phyloP scores from a whole-genome alignment of 2,888 invertebrate species.

The Acrobeloides nanus region DNA sequence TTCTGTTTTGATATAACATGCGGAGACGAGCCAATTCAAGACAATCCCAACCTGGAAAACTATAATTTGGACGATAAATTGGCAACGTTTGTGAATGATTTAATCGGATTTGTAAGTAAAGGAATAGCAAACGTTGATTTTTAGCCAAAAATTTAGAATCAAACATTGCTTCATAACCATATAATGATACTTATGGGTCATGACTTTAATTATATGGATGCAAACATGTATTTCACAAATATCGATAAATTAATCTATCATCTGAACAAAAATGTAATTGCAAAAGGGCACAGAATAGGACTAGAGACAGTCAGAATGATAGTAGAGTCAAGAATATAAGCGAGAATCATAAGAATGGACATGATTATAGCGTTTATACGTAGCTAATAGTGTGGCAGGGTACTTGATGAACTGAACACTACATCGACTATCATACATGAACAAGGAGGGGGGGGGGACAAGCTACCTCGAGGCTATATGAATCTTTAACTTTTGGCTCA shows the following conservation, averaged over 20 bases:
- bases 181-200: slow-evolving; percentile 78
- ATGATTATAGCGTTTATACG: too few relatives aligned
- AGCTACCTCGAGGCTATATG: too few relatives aligned
- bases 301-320: too few relatives aligned
- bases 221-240: slow-evolving; percentile 72
- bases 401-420: too few relatives aligned
- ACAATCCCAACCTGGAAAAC: slow-evolving; percentile 56
- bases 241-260: slow-evolving; percentile 78
- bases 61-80: slow-evolving; percentile 60
- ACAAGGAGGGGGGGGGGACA: too few relatives aligned
- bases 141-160: slow-evolving; percentile 57
- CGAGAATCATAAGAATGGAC: too few relatives aligned
- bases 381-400: too few relatives aligned
- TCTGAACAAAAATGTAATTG: slow-evolving; percentile 58
- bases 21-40: slow-evolving; percentile 56
- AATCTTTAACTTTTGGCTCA: too few relatives aligned
- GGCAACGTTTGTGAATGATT: slow-evolving; percentile 37
- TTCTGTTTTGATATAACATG: slow-evolving; percentile 89
- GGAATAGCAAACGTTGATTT: too few relatives aligned
- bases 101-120: slow-evolving; percentile 21
- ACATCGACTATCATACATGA: too few relatives aligned
- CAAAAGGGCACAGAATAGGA: too few relatives aligned
- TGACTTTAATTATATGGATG: slow-evolving; percentile 79
- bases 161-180: slow-evolving; percentile 66
- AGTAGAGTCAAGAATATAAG: too few relatives aligned